Evolutionary conservation across 2,888 invertebrate species (phyloP), one percentile per base, ranked within the genome.

Genomic region (Reticulitermes lucifugus): DNA sequence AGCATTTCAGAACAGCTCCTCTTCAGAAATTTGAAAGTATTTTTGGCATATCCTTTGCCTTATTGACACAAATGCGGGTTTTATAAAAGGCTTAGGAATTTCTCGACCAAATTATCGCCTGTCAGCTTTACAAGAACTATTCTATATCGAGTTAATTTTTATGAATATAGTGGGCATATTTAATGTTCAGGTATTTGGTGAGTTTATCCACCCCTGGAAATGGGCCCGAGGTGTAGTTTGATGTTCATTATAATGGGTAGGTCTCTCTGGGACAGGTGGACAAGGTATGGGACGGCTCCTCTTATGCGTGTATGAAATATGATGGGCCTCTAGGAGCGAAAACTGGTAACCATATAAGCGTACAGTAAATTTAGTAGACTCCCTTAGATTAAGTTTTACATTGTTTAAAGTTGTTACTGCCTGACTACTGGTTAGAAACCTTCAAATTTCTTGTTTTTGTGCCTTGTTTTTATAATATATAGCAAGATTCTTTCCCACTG

Each of bases 241-340:
- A 65, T 77, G 79, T 85, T 85, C 85, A 85, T 85, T 85, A 85
- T 83, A 85, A 41, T 22, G 29, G 77, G 77, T 46, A 51, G 77
- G 77, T 46, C 77, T 25, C 60, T 21, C 25, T 70, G 21, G 59
- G 85, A 85, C 85, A 85, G 85, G 85, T 85, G 85, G 85, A 83
- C 83, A 83, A 85, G 85, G 79, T 85, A 85, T 85, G 83, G 85
- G 85, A 83, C 59, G 81, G 85, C 80, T 55, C 71, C 85, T 85
- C 79, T 75, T 75, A 82, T 79, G 75, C 85, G 65, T n/a, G 14
- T 80, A 85, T 85, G 85, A 85, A 85, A 85, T 85, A 85, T 85
- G 83, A 55, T 60, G 51, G 59, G 46, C 59, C 41, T 65, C 65
- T 75, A 46, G 29, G 29, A 43, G 77, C 35, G 25, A 84, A 81